Conservation (phyloP, 2,888 invertebrate genomes). For the Polietes domitor region DNA sequence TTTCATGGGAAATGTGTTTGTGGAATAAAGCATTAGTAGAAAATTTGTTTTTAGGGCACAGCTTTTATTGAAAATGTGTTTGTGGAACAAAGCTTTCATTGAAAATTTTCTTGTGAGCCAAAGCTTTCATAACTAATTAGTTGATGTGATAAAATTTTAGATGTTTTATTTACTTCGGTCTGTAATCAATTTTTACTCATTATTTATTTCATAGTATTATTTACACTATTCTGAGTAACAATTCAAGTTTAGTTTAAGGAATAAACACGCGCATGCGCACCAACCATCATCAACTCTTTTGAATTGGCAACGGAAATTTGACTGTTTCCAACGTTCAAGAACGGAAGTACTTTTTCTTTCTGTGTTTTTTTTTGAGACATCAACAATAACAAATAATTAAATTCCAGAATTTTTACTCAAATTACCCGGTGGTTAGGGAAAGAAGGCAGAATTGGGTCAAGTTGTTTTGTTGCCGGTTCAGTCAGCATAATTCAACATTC, state of each 20-base stretch:
- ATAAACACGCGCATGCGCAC: too few relatives aligned
- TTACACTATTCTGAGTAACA: too few relatives aligned
- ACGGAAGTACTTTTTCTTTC: background rate
- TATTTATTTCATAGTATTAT: too few relatives aligned
- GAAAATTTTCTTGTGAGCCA: background rate
- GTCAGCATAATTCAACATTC: conserved; percentile 15
- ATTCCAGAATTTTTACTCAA: background rate
- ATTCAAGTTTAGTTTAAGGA: too few relatives aligned
- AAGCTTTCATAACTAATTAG: background rate
- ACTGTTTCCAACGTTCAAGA: background rate
- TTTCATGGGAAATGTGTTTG: too few relatives aligned
- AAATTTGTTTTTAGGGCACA: too few relatives aligned
- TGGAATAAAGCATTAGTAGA: too few relatives aligned
- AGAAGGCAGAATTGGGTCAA: conserved; percentile 9
- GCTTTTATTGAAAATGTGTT: too few relatives aligned
- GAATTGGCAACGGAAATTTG: background rate
- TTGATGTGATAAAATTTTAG: background rate
- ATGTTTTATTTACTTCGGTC: too few relatives aligned
- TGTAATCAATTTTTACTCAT: too few relatives aligned
- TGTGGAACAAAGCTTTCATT: too few relatives aligned
- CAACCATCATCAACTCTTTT: too few relatives aligned
- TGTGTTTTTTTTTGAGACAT: background rate
- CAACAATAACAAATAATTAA: background rate
- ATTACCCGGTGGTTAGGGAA: background rate
- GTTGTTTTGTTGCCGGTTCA: background rate